These are phyloP conservation scores for Rhagonycha lutea DNA, from an alignment of 2,888 invertebrate species.

Conservation along the genomic window DNA sequence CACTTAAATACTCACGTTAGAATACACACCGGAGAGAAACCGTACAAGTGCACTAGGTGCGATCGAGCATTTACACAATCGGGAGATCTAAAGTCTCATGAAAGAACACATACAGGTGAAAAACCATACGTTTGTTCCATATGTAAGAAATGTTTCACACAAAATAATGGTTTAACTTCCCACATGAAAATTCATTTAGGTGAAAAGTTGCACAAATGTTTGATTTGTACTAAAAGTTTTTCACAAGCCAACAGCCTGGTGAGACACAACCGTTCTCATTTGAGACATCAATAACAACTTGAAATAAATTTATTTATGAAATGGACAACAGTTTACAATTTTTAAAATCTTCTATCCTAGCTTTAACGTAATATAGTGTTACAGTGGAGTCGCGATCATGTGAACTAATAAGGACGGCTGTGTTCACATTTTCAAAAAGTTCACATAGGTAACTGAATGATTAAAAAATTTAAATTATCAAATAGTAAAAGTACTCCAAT, in stretches of 20 bases:
- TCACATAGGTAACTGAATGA: no score
- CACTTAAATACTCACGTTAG: constrained; percentile 40
- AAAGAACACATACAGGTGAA: constrained; percentile 33
- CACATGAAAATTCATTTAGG: constrained; percentile 39
- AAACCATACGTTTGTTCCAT: constrained; percentile 33
- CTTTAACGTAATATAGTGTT: neutral
- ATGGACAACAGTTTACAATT: neutral
- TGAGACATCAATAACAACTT: neutral
- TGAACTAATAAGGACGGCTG: no score
- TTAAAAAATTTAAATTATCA: no score
- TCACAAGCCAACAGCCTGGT: constrained; percentile 25
- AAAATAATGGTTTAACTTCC: constrained; percentile 35
- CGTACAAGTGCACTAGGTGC: constrained; percentile 35
- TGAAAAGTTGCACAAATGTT: constrained; percentile 24
- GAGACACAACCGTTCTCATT: constrained; percentile 19
- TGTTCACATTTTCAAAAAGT: no score
- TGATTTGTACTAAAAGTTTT: constrained; percentile 27
- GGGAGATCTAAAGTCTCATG: constrained; percentile 36
- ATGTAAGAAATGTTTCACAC: constrained; percentile 36
- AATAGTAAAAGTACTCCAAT: no score
- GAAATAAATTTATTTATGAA: neutral
- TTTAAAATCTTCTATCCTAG: neutral
- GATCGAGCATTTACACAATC: constrained; percentile 37
- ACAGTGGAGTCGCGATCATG: no score
- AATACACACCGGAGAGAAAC: constrained; percentile 46